Base-by-base conservation (phyloP, 2,797 vertebrate species). In the Chelon labrosus region DNA sequence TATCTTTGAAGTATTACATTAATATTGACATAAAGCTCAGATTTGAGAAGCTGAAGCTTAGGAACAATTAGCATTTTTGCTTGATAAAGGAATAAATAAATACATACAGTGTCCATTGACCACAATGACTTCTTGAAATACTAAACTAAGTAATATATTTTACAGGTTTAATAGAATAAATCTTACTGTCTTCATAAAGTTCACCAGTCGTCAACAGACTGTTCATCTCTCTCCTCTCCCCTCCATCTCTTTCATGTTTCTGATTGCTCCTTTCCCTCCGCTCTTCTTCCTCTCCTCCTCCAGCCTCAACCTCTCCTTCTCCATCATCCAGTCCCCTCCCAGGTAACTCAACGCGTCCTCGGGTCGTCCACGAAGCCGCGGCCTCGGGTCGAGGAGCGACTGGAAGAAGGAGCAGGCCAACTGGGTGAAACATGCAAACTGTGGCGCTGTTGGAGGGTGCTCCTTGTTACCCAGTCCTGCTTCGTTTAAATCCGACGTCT, bases 361-460 rank as follows among this genome's bases (percentile, higher is more conserved):
- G 0, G 96, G 94, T 0, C 78, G 85, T 3, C 93, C 94, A 0
- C 97, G 94, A 0, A 80, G 85, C 50, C 84, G 54, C 0, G 96
- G 95, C 35, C 93, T 88, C 0, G 96, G 92, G 16, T 94, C 75
- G 3, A 98, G 93, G 3, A 98, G 89, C 3, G 94, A 84, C 55
- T 49, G 89, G 76, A 98, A 94, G 86, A 97, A 92, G 35, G 87
- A 71, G 57, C 94, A 80, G 0, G 94, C 95, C 0, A 93, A 89
- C 0, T 93, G 82, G 0, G 96, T 96, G 75, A 98, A 94, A 39
- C 92, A 93, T 0, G 73, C 87, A 83, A 98, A 98, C 75, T 97
- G 97, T 7, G 90, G 94, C 0, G 92, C 89, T 0, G 49, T 6
- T 0, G 70, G 73, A 9, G 13, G 3, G 0, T 5, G 8, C 0